phyloP scores from a whole-genome alignment of 2,797 vertebrate genomes.

The Scleropages formosus region DNA sequence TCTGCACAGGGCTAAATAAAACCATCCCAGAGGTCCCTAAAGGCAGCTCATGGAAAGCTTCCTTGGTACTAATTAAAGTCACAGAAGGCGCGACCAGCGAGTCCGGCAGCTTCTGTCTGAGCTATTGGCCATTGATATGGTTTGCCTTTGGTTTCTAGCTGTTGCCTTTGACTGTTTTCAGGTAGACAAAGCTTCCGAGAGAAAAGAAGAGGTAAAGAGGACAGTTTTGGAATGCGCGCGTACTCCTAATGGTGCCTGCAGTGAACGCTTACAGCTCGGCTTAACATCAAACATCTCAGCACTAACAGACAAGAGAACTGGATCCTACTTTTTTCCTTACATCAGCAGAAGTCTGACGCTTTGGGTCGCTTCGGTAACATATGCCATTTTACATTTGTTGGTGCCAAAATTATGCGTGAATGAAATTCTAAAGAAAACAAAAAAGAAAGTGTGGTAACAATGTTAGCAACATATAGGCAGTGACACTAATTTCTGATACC shows the following conservation, averaged over 20 bases:
- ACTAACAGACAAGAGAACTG: constrained; percentile 84
- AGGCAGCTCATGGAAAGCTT: constrained; percentile 97
- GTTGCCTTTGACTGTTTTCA: constrained; percentile 99
- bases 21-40: constrained; percentile 98
- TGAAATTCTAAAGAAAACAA: constrained; percentile 46
- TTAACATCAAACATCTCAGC: constrained; percentile 87
- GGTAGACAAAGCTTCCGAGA: constrained; percentile 99
- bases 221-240: constrained; percentile 92
- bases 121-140: constrained; percentile 99
- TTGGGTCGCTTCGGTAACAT: constrained; percentile 76
- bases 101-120: constrained; percentile 93
- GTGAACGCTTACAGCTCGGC: constrained; percentile 78
- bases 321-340: constrained; percentile 73
- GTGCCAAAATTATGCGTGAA: constrained; percentile 69
- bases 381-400: constrained; percentile 98
- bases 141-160: constrained; percentile 99
- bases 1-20: constrained; percentile 88
- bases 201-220: constrained; percentile 93
- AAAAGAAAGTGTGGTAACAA: constrained; percentile 65
- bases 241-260: no score
- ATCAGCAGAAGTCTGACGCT: constrained; percentile 88
- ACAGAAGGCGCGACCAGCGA: constrained; percentile 92
- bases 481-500: constrained; percentile 96
- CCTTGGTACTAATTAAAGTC: constrained; percentile 98
- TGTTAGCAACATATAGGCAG: constrained; percentile 97